Percentiles rank a stretch among this genome's conserved stretches.
Conservation (phyloP, 1,140 invertebrate genomes). For the Rhyzopertha dominica region DNA sequence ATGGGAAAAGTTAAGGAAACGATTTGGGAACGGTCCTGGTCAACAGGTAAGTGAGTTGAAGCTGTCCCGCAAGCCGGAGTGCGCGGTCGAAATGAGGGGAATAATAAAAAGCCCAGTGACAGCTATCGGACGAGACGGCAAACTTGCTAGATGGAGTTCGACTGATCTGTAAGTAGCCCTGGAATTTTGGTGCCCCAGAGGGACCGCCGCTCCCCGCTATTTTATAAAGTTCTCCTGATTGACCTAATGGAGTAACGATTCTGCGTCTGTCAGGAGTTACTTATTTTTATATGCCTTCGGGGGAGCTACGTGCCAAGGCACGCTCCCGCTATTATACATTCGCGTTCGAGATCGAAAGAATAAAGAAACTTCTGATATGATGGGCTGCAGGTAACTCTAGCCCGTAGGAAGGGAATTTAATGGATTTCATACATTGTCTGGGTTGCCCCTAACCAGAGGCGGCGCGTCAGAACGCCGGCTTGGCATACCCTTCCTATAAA, state of each 20-base stretch:
- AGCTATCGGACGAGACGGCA: too few relatives aligned
- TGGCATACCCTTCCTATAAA: too few relatives aligned
- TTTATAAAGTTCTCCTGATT: constrained; percentile 23
- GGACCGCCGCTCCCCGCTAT: too few relatives aligned
- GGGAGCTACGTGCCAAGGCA: constrained; percentile 17
- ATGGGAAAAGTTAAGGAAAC: constrained; percentile 20
- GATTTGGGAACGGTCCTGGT: constrained; percentile 17
- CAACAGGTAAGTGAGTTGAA: too few relatives aligned
- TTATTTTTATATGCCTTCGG: constrained; percentile 29
- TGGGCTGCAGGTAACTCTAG: constrained; percentile 10
- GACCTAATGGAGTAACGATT: constrained; percentile 36
- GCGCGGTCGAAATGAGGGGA: too few relatives aligned
- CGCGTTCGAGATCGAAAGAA: constrained; percentile 23
- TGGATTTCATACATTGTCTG: neutral
- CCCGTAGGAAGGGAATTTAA: neutral
- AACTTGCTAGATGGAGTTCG: too few relatives aligned
- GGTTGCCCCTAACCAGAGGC: too few relatives aligned
- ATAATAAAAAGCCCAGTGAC: too few relatives aligned
- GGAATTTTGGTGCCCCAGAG: constrained; percentile 16
- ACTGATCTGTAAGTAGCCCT: constrained; percentile 8
- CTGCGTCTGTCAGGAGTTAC: constrained; percentile 28
- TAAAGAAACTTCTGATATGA: constrained; percentile 26
- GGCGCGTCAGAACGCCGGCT: too few relatives aligned
- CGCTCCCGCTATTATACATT: constrained; percentile 26
- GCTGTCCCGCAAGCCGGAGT: too few relatives aligned